phyloP scores from a whole-genome alignment of 2,888 invertebrate species.

The Byasa hedistus region DNA sequence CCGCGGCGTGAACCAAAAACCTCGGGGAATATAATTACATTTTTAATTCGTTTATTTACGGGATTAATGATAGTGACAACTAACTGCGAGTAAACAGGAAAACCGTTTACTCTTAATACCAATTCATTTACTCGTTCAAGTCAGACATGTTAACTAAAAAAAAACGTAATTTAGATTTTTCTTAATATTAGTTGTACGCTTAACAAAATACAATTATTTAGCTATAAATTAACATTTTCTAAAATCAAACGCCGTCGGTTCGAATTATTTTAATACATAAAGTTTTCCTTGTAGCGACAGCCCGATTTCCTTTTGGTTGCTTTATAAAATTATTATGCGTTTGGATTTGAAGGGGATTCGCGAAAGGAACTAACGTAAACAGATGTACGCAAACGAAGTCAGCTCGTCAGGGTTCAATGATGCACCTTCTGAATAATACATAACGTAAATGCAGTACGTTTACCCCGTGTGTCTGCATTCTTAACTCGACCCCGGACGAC shows the following conservation, averaged over 20 bases:
- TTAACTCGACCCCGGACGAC: conserved; percentile 40
- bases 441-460: conserved; percentile 53
- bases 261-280: neutral
- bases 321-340: conserved; percentile 25
- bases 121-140: too few species aligned
- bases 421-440: conserved; percentile 65
- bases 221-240: neutral
- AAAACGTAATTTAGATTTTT: too few species aligned
- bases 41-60: neutral
- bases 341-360: conserved; percentile 33
- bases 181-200: too few species aligned
- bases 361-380: conserved; percentile 39
- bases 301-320: conserved; percentile 4
- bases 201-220: too few species aligned
- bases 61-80: neutral
- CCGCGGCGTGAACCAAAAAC: too few species aligned
- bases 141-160: too few species aligned
- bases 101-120: neutral
- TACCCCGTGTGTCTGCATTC: conserved; percentile 66
- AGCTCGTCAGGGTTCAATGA: conserved; percentile 53
- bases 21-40: neutral
- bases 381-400: conserved; percentile 40
- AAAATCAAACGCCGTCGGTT: neutral
- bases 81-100: conserved; percentile 19
- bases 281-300: conserved; percentile 4